Evolutionary conservation across 2,888 invertebrate species (phyloP).

Genomic region (Drosophila meridionalis): DNA sequence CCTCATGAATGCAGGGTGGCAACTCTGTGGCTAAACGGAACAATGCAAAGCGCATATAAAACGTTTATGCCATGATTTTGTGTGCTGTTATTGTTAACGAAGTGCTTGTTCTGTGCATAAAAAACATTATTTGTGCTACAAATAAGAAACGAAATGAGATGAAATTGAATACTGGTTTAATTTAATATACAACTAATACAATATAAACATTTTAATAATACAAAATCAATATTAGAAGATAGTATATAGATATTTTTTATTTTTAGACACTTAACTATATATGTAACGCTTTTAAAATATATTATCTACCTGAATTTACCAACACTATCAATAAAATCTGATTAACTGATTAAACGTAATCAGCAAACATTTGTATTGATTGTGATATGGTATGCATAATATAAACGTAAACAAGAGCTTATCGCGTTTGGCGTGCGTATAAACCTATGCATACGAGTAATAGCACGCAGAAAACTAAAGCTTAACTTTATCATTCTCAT

Average conservation of each 20-base stretch:
- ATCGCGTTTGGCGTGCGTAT: constrained; percentile 31
- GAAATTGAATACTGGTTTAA: too few relatives aligned
- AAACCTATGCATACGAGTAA: constrained; percentile 41
- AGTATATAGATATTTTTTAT: background rate
- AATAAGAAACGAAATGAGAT: background rate
- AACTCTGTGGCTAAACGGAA: constrained; percentile 39
- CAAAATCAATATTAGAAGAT: background rate
- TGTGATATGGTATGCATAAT: constrained; percentile 3
- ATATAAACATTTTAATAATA: background rate
- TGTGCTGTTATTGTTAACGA: constrained; percentile 10
- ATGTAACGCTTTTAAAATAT: too few relatives aligned
- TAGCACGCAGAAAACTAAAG: constrained; percentile 62
- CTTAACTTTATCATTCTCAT: constrained; percentile 76
- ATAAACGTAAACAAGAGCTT: background rate
- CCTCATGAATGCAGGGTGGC: constrained; percentile 27
- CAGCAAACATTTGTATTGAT: background rate
- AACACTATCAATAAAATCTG: background rate
- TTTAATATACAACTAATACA: background rate
- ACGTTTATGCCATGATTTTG: constrained; percentile 29
- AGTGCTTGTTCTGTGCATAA: background rate
- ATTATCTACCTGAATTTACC: background rate
- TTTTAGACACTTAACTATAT: background rate
- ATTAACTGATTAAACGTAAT: background rate
- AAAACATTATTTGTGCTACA: background rate
- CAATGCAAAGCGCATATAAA: constrained; percentile 36